Evolutionary conservation across 2,888 invertebrate genomes (phyloP).

Genomic region (Polia nebulosa): DNA sequence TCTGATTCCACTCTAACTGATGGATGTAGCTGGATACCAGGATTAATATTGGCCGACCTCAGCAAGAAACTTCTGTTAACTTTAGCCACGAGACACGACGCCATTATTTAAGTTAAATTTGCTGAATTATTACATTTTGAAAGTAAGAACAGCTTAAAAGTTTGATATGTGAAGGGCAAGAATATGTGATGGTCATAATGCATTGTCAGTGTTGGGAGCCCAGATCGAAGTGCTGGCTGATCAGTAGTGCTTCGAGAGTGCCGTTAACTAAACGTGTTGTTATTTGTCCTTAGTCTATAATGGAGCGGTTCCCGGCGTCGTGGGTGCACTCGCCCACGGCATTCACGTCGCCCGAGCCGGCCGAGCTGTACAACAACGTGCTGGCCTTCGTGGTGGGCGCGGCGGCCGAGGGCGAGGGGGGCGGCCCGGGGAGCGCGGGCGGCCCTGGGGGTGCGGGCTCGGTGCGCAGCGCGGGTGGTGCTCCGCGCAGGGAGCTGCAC

Average conservation of each 20-base stretch:
- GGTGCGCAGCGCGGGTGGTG: conserved; percentile 79
- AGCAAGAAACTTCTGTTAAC: no score
- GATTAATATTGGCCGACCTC: no score
- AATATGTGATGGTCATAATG: not conserved
- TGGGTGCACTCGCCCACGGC: conserved; percentile 99
- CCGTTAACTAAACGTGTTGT: not conserved
- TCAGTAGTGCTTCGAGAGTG: not conserved
- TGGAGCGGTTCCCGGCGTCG: conserved; percentile 98
- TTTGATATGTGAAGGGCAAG: not conserved
- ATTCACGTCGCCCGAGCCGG: conserved; percentile 98
- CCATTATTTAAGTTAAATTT: no score
- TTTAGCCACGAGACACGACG: no score
- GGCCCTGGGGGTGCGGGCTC: conserved; percentile 84
- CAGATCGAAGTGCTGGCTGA: not conserved
- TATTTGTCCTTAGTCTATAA: conserved; percentile 93
- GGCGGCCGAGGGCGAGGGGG: conserved; percentile 68
- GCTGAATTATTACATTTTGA: no score
- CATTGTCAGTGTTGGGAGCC: not conserved
- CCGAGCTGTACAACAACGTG: conserved; percentile 99
- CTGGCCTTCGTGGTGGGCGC: conserved; percentile 98
- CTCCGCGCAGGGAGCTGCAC: conserved; percentile 97
- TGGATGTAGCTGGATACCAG: no score
- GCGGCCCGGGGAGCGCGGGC: conserved; percentile 76
- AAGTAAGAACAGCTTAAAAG: not conserved
- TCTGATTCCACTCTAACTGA: not conserved